These are phyloP conservation scores for Megamerina dolium DNA, from an alignment of 2,888 invertebrate species.

Conservation along the genomic window DNA sequence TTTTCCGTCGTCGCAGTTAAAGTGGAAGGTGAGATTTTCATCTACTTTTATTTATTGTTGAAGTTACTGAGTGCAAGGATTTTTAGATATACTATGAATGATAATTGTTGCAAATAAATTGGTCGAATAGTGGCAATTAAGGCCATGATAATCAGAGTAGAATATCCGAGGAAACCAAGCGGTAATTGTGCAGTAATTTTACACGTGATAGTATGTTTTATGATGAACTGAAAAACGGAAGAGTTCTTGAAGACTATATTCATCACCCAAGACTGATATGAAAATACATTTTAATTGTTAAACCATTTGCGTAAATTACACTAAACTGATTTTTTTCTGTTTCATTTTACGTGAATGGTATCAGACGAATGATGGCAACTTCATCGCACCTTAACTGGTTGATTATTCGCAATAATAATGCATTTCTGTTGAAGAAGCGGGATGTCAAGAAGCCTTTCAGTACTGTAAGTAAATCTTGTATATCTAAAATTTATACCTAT, in stretches of 20 bases:
- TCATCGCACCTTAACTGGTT: constrained; percentile 50
- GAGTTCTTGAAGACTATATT: constrained; percentile 51
- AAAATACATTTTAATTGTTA: no score
- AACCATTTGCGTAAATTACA: no score
- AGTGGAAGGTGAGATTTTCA: constrained; percentile 46
- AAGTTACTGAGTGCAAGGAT: constrained; percentile 32
- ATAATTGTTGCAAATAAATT: no score
- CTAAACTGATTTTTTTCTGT: constrained; percentile 5
- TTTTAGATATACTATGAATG: no score
- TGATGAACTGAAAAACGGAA: constrained; percentile 45
- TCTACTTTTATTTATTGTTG: constrained; percentile 33
- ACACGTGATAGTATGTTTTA: constrained; percentile 28
- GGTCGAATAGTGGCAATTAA: no score
- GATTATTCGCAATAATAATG: constrained; percentile 50
- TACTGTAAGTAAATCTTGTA: constrained; percentile 48
- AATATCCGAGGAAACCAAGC: constrained; percentile 6
- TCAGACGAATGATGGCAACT: constrained; percentile 45
- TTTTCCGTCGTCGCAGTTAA: constrained; percentile 42
- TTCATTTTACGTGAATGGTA: constrained; percentile 10
- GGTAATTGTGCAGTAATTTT: constrained; percentile 25
- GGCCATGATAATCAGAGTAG: constrained; percentile 9
- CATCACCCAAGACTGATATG: constrained; percentile 47
- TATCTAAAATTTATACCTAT: not conserved
- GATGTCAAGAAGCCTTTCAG: constrained; percentile 50
- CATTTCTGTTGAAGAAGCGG: constrained; percentile 48